A percentile compares a stretch with the other conserved stretches of the same genome.
phyloP scores from a whole-genome alignment of 2,113 vertebrate genomes.

The Phrynosoma blainvillii region DNA sequence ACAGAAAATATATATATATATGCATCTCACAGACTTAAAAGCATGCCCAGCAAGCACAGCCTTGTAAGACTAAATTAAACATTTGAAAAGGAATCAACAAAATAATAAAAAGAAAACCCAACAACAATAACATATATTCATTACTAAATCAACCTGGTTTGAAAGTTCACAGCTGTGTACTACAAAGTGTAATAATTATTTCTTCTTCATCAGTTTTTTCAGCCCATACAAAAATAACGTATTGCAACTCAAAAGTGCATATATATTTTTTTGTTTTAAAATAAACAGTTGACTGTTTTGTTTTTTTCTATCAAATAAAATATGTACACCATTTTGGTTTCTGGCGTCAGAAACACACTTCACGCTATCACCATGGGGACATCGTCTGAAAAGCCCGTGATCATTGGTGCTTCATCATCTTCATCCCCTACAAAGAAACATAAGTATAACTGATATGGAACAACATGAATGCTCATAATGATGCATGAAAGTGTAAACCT shows the following conservation, averaged over 20 bases:
- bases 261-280: slow-evolving; percentile 75
- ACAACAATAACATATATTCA: slow-evolving; percentile 68
- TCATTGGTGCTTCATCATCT: slow-evolving; percentile 96
- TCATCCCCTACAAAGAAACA: slow-evolving; percentile 86
- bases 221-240: slow-evolving; percentile 88
- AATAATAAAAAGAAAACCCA: background rate
- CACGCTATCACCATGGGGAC: slow-evolving; percentile 99
- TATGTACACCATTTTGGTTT: slow-evolving; percentile 85
- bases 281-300: slow-evolving; percentile 82
- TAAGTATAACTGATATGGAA: background rate
- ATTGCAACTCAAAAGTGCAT: slow-evolving; percentile 88
- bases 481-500: background rate
- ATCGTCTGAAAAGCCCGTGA: slow-evolving; percentile 97
- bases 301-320: slow-evolving; percentile 80
- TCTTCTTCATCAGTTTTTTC: slow-evolving; percentile 72
- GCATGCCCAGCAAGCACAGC: slow-evolving; percentile 80
- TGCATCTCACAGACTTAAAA: slow-evolving; percentile 78
- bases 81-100: background rate
- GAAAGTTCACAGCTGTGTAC: slow-evolving; percentile 79
- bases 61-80: slow-evolving; percentile 73
- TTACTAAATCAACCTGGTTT: slow-evolving; percentile 74
- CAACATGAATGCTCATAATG: background rate
- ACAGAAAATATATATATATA: slow-evolving; percentile 44
- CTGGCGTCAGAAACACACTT: slow-evolving; percentile 67
- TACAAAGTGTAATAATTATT: slow-evolving; percentile 74